Evolutionary conservation across 2,113 vertebrate genomes (phyloP), one percentile per base, ranked within the genome.

Genomic region (Nothocercus nigrocapillus): DNA sequence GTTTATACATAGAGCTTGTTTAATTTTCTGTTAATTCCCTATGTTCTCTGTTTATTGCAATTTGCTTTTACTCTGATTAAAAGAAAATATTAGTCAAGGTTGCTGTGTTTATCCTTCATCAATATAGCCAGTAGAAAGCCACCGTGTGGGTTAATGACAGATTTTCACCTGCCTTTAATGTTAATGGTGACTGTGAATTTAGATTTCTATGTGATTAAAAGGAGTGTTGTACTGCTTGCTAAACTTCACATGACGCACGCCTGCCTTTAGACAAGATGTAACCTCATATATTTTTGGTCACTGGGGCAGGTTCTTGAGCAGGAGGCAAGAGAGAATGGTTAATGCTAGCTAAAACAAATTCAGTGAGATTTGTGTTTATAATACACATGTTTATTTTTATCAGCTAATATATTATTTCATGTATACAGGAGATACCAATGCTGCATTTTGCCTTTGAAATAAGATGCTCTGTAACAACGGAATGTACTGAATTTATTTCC

Each of bases 1-100:
- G 81, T 94, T 94, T 87, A 62, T 74, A 74, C 36, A 66, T 22
- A 82, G 7, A 92, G 38, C 38, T 77, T 94, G 70, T 89, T 94
- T 90, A 89, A 91, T 92, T 94, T 94, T 89, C 83, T 85, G 68
- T 94, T 93, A 95, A 95, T 95, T 95, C 88, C 81, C 81, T 24
- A 7, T 85, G 78, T 95, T 90, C 44, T 85, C 51, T 78, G 45
- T 76, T 85, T 54, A 77, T 70, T 86, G 53, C 62, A 53, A 58
- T 94, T 96, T 92, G 81, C 58, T 94, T 95, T 78, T 86, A 61
- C 61, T 83, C 51, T 78, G 88, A 95, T 92, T 95, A 93, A 97
- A 92, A 95, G 75, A 88, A 95, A 96, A 96, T 85, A 89, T 93
- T 96, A 85, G 74, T 54, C 40, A 80, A 89, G 63, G 74, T 95